phyloP scores from a whole-genome alignment of 2,888 invertebrate species.

The Ectemnius cavifrons region DNA sequence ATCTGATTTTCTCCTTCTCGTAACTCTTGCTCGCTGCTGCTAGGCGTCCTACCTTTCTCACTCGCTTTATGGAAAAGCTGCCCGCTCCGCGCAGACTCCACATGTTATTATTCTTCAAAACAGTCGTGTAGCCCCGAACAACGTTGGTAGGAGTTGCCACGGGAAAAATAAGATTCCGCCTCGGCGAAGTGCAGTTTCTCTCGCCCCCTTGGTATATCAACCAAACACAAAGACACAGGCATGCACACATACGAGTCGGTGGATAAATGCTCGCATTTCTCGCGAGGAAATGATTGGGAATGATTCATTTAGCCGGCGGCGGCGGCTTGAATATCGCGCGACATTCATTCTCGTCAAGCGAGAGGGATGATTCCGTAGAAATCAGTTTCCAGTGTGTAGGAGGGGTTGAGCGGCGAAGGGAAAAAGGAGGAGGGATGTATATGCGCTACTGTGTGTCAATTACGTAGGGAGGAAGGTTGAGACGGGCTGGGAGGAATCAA shows the following conservation, averaged over 20 bases:
- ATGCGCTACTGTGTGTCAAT: too few species aligned
- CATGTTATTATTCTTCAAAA: conserved; percentile 3
- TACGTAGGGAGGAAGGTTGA: not conserved
- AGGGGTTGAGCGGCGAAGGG: not conserved
- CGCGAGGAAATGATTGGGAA: too few species aligned
- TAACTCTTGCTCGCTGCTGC: not conserved
- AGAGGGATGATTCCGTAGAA: too few species aligned
- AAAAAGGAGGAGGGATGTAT: not conserved
- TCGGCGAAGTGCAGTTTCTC: too few species aligned
- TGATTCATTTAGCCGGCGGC: too few species aligned
- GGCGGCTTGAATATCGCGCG: too few species aligned
- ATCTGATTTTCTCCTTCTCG: not conserved
- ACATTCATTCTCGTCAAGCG: too few species aligned
- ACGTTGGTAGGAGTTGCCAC: not conserved
- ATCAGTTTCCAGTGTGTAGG: too few species aligned
- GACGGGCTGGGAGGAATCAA: not conserved
- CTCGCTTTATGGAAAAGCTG: not conserved
- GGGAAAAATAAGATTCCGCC: conserved; percentile 1
- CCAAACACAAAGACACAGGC: too few species aligned
- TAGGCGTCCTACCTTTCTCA: not conserved
- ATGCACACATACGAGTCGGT: too few species aligned
- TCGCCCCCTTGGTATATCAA: too few species aligned
- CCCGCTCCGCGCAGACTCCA: not conserved
- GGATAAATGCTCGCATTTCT: too few species aligned
- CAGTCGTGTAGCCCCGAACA: not conserved